Conservation (phyloP, 2,888 invertebrate genomes). For the Celastrina argiolus region DNA sequence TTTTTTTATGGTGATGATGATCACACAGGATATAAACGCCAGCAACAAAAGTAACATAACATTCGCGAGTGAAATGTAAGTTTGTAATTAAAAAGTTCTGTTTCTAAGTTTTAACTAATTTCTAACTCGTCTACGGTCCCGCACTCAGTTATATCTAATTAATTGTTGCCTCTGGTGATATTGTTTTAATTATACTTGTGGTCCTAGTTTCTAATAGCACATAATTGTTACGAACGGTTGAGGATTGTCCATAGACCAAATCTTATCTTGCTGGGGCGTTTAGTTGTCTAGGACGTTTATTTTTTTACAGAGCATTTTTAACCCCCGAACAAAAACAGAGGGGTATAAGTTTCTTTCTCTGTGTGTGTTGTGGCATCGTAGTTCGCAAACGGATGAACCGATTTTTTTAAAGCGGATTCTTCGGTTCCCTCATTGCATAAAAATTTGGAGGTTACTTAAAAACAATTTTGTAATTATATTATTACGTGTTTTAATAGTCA, state of each 20-base stretch:
- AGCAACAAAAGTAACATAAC: not conserved
- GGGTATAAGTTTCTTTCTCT: too few species aligned
- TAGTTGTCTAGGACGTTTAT: too few species aligned
- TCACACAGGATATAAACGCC: not conserved
- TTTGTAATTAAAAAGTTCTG: slow-evolving; percentile 14
- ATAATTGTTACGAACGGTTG: not conserved
- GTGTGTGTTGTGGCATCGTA: too few species aligned
- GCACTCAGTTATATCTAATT: slow-evolving; percentile 55
- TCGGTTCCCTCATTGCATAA: too few species aligned
- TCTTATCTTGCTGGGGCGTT: slow-evolving; percentile 8
- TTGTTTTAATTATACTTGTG: slow-evolving; percentile 58
- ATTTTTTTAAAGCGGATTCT: too few species aligned
- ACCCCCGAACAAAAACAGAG: too few species aligned
- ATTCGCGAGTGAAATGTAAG: not conserved
- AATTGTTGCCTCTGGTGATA: slow-evolving; percentile 51
- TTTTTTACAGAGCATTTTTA: too few species aligned
- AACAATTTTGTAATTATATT: too few species aligned
- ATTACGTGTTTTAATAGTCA: too few species aligned
- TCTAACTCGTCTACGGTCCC: slow-evolving; percentile 48
- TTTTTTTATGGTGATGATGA: too few species aligned
- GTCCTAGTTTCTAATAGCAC: slow-evolving; percentile 25
- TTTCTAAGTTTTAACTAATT: slow-evolving; percentile 41
- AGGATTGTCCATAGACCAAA: slow-evolving; percentile 23
- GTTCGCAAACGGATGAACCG: too few species aligned
- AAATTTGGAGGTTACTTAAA: too few species aligned